These are phyloP conservation scores for Lydus trimaculatus DNA, from an alignment of 2,888 invertebrate genomes.

Conservation along the genomic window DNA sequence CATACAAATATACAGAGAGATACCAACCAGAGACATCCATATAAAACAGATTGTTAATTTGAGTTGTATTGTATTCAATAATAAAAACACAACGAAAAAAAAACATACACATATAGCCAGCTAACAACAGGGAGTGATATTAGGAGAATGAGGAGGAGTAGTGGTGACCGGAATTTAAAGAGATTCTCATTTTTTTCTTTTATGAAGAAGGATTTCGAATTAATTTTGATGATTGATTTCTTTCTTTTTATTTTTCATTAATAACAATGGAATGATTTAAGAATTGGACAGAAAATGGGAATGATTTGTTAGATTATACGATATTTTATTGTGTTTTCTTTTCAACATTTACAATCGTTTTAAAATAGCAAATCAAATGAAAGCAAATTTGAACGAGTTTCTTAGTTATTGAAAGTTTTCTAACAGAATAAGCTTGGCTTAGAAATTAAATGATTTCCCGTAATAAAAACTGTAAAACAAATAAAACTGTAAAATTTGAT, in stretches of 20 bases:
- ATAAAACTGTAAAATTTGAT: not conserved
- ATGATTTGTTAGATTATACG: not conserved
- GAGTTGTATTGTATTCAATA: constrained; percentile 8
- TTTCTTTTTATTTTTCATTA: not conserved
- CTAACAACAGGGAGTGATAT: not conserved
- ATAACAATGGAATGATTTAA: not conserved
- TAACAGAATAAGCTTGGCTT: not conserved
- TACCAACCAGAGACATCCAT: not conserved
- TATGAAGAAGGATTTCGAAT: not conserved
- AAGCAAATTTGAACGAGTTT: not conserved
- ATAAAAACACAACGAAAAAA: not conserved
- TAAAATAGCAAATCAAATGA: too few species aligned
- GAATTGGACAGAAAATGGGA: not conserved
- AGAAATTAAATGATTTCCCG: not conserved
- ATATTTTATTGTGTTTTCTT: too few species aligned
- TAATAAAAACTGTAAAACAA: not conserved
- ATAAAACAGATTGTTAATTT: constrained; percentile 9
- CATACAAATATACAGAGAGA: not conserved
- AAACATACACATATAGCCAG: not conserved
- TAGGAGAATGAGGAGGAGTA: too few species aligned
- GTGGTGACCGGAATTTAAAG: not conserved
- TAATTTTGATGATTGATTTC: constrained; percentile 1
- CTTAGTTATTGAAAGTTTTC: not conserved
- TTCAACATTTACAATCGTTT: too few species aligned
- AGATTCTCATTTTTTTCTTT: not conserved